Percentiles rank a stretch among this genome's conserved stretches.
Evolutionary conservation across 1,140 invertebrate genomes (phyloP).

Genomic region (Tetramorium simillimum): DNA sequence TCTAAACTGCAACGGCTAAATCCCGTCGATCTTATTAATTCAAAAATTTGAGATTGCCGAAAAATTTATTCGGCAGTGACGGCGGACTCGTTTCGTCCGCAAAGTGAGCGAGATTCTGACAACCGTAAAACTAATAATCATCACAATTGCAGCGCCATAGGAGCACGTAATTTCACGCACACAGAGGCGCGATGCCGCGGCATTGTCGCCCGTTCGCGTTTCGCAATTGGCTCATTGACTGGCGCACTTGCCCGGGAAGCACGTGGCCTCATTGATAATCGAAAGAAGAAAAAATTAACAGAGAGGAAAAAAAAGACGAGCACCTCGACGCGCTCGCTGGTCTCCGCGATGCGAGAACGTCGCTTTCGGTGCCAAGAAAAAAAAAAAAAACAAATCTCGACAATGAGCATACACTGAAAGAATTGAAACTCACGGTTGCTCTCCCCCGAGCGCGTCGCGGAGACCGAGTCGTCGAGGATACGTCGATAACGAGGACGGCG

Average conservation of each 20-base stretch:
- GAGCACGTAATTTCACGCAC: not conserved
- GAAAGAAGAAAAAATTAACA: not conserved
- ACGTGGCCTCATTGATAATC: constrained; percentile 51
- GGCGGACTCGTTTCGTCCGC: not conserved
- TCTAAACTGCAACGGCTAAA: not conserved
- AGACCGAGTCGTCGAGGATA: not conserved
- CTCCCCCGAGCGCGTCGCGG: not conserved
- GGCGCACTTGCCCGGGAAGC: constrained; percentile 25
- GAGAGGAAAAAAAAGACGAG: not conserved
- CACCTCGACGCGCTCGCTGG: not conserved
- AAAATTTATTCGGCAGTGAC: not conserved
- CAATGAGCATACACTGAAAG: not conserved
- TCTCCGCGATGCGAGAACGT: not conserved
- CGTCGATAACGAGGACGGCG: not conserved
- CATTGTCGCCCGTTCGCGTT: not conserved
- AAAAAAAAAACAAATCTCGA: not conserved
- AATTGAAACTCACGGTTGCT: not conserved
- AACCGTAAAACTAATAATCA: not conserved
- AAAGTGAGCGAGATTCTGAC: not conserved
- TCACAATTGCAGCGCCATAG: not conserved
- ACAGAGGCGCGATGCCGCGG: not conserved
- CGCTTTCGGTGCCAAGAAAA: not conserved
- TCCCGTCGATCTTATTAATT: not conserved
- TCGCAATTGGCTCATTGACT: constrained; percentile 46
- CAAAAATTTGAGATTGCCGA: not conserved